phyloP scores from a whole-genome alignment of 2,888 invertebrate genomes.

The Sminthurinus aureus region DNA sequence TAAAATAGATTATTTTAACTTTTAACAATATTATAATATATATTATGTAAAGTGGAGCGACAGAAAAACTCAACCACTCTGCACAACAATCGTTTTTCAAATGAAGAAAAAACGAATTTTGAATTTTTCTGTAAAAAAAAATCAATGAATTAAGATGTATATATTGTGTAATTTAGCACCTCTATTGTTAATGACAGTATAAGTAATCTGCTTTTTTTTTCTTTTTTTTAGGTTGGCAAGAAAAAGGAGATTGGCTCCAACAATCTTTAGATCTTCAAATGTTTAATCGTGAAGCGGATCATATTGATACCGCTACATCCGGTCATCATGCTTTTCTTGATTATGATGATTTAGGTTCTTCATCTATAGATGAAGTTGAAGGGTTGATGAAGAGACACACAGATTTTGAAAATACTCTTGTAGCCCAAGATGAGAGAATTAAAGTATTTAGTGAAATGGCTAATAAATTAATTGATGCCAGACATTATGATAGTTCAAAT shows the following conservation, averaged over 20 bases:
- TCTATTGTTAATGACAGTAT: no score
- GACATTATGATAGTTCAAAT: constrained; percentile 80
- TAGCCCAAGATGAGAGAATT: constrained; percentile 91
- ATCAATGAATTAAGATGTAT: no score
- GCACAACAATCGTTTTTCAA: no score
- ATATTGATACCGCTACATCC: constrained; percentile 93
- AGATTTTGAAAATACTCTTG: constrained; percentile 89
- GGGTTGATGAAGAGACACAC: constrained; percentile 91
- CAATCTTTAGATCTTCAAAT: constrained; percentile 89
- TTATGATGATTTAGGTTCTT: constrained; percentile 81
- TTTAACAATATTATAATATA: no score
- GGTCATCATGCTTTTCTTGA: constrained; percentile 94
- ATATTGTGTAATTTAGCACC: no score
- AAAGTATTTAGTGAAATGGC: constrained; percentile 81
- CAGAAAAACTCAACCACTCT: no score
- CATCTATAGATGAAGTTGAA: constrained; percentile 87
- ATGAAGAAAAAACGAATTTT: no score
- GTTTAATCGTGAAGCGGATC: constrained; percentile 95
- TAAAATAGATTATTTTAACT: no score
- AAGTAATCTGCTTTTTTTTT: no score
- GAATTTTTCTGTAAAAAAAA: no score
- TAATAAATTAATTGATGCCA: constrained; percentile 76
- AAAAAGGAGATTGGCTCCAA: constrained; percentile 84
- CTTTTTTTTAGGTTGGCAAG: no score
- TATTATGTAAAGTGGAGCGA: no score